Base-by-base conservation (phyloP, 64 coral and sea anemone species). In the Pocillopora verrucosa region DNA sequence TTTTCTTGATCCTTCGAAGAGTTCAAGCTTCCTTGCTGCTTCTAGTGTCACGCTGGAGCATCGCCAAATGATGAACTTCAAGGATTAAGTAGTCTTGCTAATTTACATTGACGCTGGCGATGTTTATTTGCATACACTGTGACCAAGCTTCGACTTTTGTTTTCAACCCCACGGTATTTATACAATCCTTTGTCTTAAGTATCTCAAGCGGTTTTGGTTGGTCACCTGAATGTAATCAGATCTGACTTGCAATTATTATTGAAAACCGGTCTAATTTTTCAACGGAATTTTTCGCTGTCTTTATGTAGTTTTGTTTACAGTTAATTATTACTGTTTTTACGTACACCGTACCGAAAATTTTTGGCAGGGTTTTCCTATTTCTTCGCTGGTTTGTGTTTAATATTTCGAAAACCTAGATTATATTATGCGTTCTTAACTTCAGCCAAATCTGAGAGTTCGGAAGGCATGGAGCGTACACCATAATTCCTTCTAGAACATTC, bases 121-220 rank as follows among this genome's bases (percentile, higher is more conserved):
- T 79, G 77, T 79, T 79, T 79, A 59, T 79, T 59, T 59, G 51
- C 77, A 79, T 79, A 60, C 56, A 57, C 25, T 26, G 77, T 13
- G n/a, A 20, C 20, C 11, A 70, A 70, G n/a, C 20, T 24, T 24
- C 25, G 67, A 51, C 38, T 79, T 79, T 79, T 79, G 77, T 79
- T 79, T 79, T 57, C 77, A 5, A 59, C 57, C 15, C 57, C 19
- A n/a, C 77, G 30, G 15, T 79, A 79, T 79, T 79, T 79, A 79
- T 57, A 13, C 56, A 20, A 34, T 12, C 77, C 30, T 79, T 79
- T 79, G 77, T 79, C 77, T 60, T 51, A 19, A 1, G 51, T 10
- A 59, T 79, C 14, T 60, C 24, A 30, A 59, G 77, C 56, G 57
- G n/a, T 59, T 51, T 9, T 79, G 77, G 77, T 59, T 79, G 77